These are phyloP conservation scores for Liodrosophila aerea DNA, from an alignment of 2,888 invertebrate genomes.

Conservation along the genomic window DNA sequence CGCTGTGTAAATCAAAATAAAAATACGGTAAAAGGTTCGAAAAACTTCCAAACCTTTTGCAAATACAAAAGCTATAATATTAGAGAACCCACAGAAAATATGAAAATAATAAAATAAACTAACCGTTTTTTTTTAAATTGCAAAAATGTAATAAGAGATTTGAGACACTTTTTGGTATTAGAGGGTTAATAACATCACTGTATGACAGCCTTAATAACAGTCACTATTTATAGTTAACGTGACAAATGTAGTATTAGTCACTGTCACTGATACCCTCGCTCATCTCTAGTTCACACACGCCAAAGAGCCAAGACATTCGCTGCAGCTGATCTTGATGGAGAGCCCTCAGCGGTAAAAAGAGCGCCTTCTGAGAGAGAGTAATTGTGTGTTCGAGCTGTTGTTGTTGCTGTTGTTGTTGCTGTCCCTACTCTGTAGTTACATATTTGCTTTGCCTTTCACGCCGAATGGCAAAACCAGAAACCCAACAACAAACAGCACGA, in stretches of 20 bases:
- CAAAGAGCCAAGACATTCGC: slow-evolving; percentile 18
- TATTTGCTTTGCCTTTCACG: slow-evolving; percentile 53
- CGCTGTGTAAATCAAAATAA: too few relatives aligned
- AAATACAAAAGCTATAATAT: too few relatives aligned
- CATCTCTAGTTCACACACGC: slow-evolving; percentile 11
- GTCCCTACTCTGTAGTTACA: slow-evolving; percentile 47
- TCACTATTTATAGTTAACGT: too few relatives aligned
- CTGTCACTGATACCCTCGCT: neutral
- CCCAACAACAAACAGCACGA: slow-evolving; percentile 63
- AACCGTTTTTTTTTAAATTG: too few relatives aligned
- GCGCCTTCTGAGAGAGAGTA: slow-evolving; percentile 33
- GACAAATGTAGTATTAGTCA: neutral
- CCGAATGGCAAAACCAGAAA: slow-evolving; percentile 54
- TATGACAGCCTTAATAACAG: neutral
- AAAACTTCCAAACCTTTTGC: too few relatives aligned
- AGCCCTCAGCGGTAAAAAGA: slow-evolving; percentile 37
- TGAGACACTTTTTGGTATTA: too few relatives aligned
- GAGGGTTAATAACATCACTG: too few relatives aligned
- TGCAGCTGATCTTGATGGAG: slow-evolving; percentile 72
- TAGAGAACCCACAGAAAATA: neutral
- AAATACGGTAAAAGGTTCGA: too few relatives aligned
- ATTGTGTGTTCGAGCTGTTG: slow-evolving; percentile 13
- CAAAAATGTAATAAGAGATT: too few relatives aligned
- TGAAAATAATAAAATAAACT: neutral
- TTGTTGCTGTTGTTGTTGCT: slow-evolving; percentile 16